These are phyloP conservation scores for Gadus chalcogrammus DNA, from an alignment of 2,113 vertebrate species.

Conservation along the genomic window DNA sequence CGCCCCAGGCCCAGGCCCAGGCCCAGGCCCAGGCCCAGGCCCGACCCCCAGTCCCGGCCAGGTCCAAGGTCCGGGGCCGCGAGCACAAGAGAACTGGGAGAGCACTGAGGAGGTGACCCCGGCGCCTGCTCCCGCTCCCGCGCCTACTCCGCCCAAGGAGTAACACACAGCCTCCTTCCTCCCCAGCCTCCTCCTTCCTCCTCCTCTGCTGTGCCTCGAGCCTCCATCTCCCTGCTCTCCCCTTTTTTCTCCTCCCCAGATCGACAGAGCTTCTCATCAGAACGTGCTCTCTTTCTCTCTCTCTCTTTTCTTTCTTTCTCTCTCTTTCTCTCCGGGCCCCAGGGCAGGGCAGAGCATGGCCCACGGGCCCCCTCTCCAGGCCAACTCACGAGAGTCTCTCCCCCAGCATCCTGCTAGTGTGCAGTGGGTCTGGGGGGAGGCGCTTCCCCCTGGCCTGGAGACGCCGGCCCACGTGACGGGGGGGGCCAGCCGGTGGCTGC, in stretches of 20 bases:
- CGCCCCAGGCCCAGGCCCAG: slow-evolving; percentile 50
- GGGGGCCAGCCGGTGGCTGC: slow-evolving; percentile 84
- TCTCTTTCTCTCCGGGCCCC: slow-evolving; percentile 29
- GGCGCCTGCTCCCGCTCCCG: slow-evolving; percentile 66
- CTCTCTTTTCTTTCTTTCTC: neutral
- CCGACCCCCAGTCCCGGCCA: slow-evolving; percentile 13
- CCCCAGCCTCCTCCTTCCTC: slow-evolving; percentile 68
- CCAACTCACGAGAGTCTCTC: slow-evolving; percentile 68
- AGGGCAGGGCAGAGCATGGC: slow-evolving; percentile 76
- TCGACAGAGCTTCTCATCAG: slow-evolving; percentile 75
- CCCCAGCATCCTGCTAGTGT: slow-evolving; percentile 25
- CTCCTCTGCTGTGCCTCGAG: slow-evolving; percentile 72
- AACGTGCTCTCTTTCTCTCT: slow-evolving; percentile 52
- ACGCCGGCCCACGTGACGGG: slow-evolving; percentile 82
- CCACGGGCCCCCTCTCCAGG: slow-evolving; percentile 88
- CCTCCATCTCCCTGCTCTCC: slow-evolving; percentile 67
- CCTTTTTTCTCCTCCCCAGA: slow-evolving; percentile 60
- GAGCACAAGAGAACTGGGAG: slow-evolving; percentile 99
- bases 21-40: slow-evolving; percentile 22
- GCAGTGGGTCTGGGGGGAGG: slow-evolving; percentile 17
- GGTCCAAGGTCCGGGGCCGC: slow-evolving; percentile 72
- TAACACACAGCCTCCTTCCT: slow-evolving; percentile 75
- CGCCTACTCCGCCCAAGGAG: slow-evolving; percentile 88
- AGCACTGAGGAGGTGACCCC: slow-evolving; percentile 91
- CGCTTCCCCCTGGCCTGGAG: slow-evolving; percentile 56